Conservation (phyloP, 2,113 vertebrate genomes). For the Nesogale talazaci region DNA sequence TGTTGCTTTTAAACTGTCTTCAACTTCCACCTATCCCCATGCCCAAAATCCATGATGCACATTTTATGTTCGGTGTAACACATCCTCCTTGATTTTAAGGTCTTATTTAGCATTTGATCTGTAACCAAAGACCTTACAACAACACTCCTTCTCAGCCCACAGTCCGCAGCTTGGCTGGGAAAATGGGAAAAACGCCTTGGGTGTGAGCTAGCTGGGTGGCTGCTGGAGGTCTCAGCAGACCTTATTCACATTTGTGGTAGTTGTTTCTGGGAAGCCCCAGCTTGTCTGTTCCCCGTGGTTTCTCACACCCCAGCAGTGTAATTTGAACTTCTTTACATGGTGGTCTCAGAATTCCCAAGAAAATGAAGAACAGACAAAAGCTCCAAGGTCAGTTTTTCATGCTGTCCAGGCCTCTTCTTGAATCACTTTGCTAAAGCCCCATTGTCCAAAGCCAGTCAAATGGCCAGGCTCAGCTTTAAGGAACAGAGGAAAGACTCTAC, state of each 20-base stretch:
- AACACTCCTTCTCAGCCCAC: slow-evolving; percentile 11
- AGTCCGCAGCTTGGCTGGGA: not conserved
- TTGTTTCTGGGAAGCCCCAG: not conserved
- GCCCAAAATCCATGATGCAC: slow-evolving; percentile 42
- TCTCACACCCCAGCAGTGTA: not conserved
- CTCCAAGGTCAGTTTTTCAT: slow-evolving; percentile 37
- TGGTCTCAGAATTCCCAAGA: slow-evolving; percentile 29
- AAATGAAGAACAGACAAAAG: slow-evolving; percentile 12
- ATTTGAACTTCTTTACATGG: slow-evolving; percentile 41
- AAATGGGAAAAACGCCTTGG: slow-evolving; percentile 17
- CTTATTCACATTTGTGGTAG: not conserved
- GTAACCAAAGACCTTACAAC: slow-evolving; percentile 50
- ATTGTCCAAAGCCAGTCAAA: slow-evolving; percentile 57
- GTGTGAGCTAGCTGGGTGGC: not conserved
- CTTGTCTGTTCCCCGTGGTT: not conserved
- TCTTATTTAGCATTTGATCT: slow-evolving; percentile 28
- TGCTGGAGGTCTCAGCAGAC: not conserved
- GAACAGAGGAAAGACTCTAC: slow-evolving; percentile 1
- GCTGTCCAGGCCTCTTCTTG: slow-evolving; percentile 40
- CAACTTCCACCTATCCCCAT: not conserved
- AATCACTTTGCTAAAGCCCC: slow-evolving; percentile 37
- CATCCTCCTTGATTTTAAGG: not conserved
- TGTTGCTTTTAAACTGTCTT: slow-evolving; percentile 7
- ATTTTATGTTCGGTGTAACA: slow-evolving; percentile 26
- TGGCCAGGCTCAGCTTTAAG: slow-evolving; percentile 51